Conservation (phyloP, 2,888 invertebrate genomes). For the Parnassius mnemosyne region DNA sequence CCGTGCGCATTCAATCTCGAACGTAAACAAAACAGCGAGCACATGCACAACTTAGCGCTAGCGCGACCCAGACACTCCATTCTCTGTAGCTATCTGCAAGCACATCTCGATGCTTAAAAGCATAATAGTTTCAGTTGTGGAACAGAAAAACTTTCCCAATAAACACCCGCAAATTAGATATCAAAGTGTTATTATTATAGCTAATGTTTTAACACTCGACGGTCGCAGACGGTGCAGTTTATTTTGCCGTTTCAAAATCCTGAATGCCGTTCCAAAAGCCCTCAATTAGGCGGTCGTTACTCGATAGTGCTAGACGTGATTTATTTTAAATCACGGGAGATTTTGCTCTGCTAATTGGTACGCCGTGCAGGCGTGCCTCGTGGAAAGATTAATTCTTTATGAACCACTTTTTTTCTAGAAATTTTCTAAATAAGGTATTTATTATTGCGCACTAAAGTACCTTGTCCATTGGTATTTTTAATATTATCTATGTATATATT, state of each 20-base stretch:
- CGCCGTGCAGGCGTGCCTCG: slow-evolving; percentile 21
- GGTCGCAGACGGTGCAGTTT: slow-evolving; percentile 19
- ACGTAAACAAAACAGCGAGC: slow-evolving; percentile 40
- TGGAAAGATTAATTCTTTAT: slow-evolving; percentile 16
- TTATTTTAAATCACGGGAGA: slow-evolving; percentile 23
- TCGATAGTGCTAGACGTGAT: slow-evolving; percentile 25
- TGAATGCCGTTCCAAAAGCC: slow-evolving; percentile 7
- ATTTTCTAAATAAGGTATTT: slow-evolving; percentile 3
- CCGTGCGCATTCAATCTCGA: slow-evolving; percentile 51
- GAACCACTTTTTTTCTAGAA: slow-evolving; percentile 8
- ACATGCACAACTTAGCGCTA: slow-evolving; percentile 47
- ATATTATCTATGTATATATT: too few species aligned
- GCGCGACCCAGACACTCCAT: slow-evolving; percentile 63
- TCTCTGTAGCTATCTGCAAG: slow-evolving; percentile 61
- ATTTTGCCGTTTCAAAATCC: slow-evolving; percentile 22
- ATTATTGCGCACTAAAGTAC: too few species aligned
- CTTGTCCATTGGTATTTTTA: too few species aligned
- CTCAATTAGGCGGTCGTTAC: slow-evolving; percentile 24
- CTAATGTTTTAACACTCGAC: slow-evolving; percentile 22
- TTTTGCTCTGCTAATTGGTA: slow-evolving; percentile 21
- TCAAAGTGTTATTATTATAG: slow-evolving; percentile 27
- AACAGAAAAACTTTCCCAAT: slow-evolving; percentile 52
- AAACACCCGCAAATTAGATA: slow-evolving; percentile 45
- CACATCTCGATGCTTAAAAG: slow-evolving; percentile 56
- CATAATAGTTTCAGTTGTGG: slow-evolving; percentile 43